These are phyloP conservation scores for Echeneis naucrates DNA, from an alignment of 2,797 vertebrate genomes.

Conservation along the genomic window DNA sequence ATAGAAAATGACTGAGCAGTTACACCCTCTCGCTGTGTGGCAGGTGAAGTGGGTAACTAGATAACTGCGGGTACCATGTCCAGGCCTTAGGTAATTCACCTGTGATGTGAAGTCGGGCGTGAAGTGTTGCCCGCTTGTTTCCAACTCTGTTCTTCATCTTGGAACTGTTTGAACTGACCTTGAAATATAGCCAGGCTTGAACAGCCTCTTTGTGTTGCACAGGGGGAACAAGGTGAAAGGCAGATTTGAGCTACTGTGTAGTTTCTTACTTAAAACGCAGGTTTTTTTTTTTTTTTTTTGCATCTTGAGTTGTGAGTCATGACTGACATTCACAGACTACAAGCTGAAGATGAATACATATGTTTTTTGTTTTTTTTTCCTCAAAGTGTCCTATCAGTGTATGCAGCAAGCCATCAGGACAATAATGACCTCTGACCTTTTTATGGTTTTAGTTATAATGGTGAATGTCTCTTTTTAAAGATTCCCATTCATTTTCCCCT, in stretches of 20 bases:
- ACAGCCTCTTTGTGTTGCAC: conserved; percentile 3
- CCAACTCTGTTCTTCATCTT: conserved; percentile 29
- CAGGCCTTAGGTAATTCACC: conserved; percentile 52
- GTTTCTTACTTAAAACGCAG: not conserved
- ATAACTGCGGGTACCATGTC: conserved; percentile 36
- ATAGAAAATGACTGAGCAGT: conserved; percentile 13
- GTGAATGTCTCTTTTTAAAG: not conserved
- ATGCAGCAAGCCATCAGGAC: not conserved
- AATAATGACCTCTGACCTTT: conserved; percentile 15
- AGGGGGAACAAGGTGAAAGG: not conserved
- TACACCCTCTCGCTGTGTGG: conserved; percentile 11
- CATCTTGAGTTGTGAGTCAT: conserved; percentile 45
- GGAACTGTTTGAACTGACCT: conserved; percentile 45
- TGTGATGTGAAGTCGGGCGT: conserved; percentile 49
- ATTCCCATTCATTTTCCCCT: not conserved
- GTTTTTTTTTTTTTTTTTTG: no score
- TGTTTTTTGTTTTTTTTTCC: conserved; percentile 23
- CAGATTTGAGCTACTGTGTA: not conserved
- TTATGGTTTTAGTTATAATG: conserved; percentile 6
- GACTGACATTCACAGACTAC: conserved; percentile 16
- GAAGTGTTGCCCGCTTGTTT: conserved; percentile 34
- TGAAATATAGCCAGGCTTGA: conserved; percentile 39
- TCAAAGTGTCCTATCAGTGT: conserved; percentile 7
- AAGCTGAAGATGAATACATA: conserved; percentile 13
- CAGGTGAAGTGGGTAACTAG: conserved; percentile 25